Evolutionary conservation across 64 coral and sea anemone species (phyloP), one percentile per base, ranked within the genome.

Genomic region (Dendrophyllia cribrosa): DNA sequence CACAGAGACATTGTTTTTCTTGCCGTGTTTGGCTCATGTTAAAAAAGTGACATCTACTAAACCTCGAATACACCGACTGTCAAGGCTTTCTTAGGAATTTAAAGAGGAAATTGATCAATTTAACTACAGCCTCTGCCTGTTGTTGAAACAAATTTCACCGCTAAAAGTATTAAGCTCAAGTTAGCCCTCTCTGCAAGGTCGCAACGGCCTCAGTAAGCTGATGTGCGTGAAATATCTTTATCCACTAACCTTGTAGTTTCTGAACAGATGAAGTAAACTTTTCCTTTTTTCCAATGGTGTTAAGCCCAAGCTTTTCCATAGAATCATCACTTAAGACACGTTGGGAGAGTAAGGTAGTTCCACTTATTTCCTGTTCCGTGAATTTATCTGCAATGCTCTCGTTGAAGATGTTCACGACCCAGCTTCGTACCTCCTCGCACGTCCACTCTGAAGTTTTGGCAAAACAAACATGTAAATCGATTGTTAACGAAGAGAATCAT

Each of bases 261-360:
- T 86, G 74, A 64, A 92, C 58, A 53, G 83, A 63, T 76, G 60
- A 58, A 66, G 85, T 51, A 63, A 92, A 93, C 51, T 87, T 93
- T 77, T 55, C 90, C 86, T 92, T 73, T 61, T 87, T 93, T 15
- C 90, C 90, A 63, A 92, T 58, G 11, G 90, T 85, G 43, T 26
- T 43, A 43, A 92, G 26, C 6, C 79, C 90, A 50, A 92, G 70
- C 20, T 9, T 75, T 58, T 92, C 77, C 70, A 84, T 63, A 20
- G 55, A n/a, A 14, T 58, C 23, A 4, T 24, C 60, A 19, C 15
- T 78, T 20, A 58, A 25, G 47, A 81, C 78, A 53, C 22, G 53
- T 70, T 46, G 59, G 9, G 56, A 64, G 17, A 92, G 70, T 20
- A 92, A 60, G 15, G 58, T 86, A 24, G 10, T 59, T 59, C 90